These are phyloP conservation scores for Terrapene triunguis DNA, from an alignment of 2,113 vertebrate species.

Conservation along the genomic window DNA sequence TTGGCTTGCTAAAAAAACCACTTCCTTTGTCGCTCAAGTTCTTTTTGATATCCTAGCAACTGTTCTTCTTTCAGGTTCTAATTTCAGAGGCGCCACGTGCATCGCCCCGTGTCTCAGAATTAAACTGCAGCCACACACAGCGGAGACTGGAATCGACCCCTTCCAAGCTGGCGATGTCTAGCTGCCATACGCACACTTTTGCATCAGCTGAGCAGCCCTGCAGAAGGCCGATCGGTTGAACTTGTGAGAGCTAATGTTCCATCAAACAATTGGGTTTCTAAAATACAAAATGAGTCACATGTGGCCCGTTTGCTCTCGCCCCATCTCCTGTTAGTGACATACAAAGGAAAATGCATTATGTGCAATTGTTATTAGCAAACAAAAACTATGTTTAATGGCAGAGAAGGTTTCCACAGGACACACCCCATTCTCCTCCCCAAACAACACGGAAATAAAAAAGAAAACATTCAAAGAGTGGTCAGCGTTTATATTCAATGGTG, in stretches of 20 bases:
- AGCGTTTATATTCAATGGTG: neutral
- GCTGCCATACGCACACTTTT: neutral
- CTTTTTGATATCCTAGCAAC: slow-evolving; percentile 50
- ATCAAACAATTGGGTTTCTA: rapidly evolving
- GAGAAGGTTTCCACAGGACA: neutral
- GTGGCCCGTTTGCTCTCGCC: neutral
- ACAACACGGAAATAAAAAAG: neutral
- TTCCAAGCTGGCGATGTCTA: neutral
- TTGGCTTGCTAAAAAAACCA: slow-evolving; percentile 36
- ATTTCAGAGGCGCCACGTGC: slow-evolving; percentile 40
- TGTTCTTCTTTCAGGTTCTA: neutral
- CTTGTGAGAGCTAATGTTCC: neutral
- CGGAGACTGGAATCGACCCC: slow-evolving; percentile 37
- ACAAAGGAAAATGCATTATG: neutral
- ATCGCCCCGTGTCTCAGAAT: slow-evolving; percentile 35
- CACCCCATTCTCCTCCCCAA: neutral
- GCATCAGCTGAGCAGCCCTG: rapidly evolving
- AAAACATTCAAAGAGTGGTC: neutral
- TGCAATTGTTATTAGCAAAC: neutral
- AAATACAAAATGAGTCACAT: neutral
- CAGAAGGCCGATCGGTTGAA: neutral
- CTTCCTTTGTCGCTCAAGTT: slow-evolving; percentile 49
- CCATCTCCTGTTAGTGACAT: neutral
- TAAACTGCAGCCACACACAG: slow-evolving; percentile 15
- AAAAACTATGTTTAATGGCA: neutral